Conservation (phyloP, 2,797 vertebrate species). For the Pampus argenteus region DNA sequence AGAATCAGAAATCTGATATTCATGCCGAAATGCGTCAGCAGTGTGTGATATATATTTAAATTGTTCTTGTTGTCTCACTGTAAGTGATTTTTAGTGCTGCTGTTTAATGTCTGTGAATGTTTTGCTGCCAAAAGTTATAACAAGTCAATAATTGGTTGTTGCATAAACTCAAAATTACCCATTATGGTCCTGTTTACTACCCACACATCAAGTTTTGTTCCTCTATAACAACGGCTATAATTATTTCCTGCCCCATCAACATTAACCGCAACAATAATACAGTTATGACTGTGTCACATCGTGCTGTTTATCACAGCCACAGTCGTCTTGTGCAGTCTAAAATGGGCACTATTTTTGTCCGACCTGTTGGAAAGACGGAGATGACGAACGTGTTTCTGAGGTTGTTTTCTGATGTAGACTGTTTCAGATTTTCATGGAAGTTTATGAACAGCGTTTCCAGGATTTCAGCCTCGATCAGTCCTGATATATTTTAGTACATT, state of each 20-base stretch:
- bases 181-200: slow-evolving; percentile 39
- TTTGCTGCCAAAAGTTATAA: slow-evolving; percentile 25
- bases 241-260: slow-evolving; percentile 28
- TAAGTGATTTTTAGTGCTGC: slow-evolving; percentile 17
- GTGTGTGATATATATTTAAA: no score
- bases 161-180: slow-evolving; percentile 36
- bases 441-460: not conserved
- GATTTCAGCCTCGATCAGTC: not conserved
- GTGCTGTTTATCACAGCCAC: not conserved
- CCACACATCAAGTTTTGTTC: slow-evolving; percentile 26
- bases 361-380: not conserved
- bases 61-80: not conserved
- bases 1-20: not conserved
- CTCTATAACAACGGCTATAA: slow-evolving; percentile 37
- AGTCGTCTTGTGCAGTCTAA: slow-evolving; percentile 1
- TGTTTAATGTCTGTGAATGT: slow-evolving; percentile 23
- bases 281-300: slow-evolving; percentile 21
- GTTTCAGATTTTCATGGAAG: not conserved
- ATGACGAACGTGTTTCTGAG: not conserved
- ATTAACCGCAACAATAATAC: slow-evolving; percentile 31
- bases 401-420: not conserved
- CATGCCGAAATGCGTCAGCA: not conserved
- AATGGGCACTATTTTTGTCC: not conserved
- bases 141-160: no score
- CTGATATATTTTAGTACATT: not conserved